Evolutionary conservation across 2,797 vertebrate species (phyloP).

Genomic region (Channallabes apus): DNA sequence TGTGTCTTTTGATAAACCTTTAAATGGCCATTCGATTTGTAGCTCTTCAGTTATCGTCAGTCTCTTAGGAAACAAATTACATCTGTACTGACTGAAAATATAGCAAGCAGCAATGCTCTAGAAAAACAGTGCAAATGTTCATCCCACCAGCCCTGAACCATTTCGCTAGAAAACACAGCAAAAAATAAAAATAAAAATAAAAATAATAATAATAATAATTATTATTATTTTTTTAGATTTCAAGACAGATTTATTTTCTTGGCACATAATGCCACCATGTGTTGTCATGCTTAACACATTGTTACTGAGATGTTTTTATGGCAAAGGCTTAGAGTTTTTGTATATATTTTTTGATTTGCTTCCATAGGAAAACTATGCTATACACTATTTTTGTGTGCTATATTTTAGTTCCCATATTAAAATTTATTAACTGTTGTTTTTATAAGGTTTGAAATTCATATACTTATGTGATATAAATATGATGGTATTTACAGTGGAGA

Average conservation of each 20-base stretch:
- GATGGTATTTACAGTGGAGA: not conserved
- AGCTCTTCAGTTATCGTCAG: not conserved
- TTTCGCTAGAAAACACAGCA: too few species aligned
- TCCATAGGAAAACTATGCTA: not conserved
- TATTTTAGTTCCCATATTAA: not conserved
- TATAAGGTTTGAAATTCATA: not conserved
- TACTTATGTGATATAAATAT: not conserved
- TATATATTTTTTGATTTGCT: not conserved
- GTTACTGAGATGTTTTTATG: not conserved
- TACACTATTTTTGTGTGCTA: not conserved
- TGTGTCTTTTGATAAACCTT: not conserved
- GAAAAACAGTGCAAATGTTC: not conserved
- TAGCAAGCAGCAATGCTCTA: not conserved
- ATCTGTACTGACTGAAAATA: not conserved
- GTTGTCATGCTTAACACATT: not conserved
- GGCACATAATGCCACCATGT: not conserved
- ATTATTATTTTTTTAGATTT: not conserved
- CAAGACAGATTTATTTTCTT: not conserved
- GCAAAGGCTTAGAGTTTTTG: not conserved
- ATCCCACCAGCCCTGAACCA: conserved; percentile 69
- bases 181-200: too few species aligned
- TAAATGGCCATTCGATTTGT: not conserved
- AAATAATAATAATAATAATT: too few species aligned
- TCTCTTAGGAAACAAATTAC: not conserved
- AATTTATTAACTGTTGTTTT: not conserved